A percentile compares a stretch with the other conserved stretches of the same genome.
Conservation (phyloP, 2,797 vertebrate species). For the Crenuchus spilurus region DNA sequence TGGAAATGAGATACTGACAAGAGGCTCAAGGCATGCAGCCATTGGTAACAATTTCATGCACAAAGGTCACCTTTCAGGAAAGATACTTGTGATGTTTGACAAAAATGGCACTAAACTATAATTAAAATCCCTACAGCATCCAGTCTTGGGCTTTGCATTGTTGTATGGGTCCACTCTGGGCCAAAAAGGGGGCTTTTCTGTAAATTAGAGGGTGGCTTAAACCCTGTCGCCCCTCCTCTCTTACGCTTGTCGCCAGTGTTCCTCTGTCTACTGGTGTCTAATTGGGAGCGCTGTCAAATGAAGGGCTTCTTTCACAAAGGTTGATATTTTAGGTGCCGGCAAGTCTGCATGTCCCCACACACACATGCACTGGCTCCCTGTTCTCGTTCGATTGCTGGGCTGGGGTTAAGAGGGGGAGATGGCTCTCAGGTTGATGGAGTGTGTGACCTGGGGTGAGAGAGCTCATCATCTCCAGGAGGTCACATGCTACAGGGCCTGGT, state of each 20-base stretch:
- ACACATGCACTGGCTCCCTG: slow-evolving; percentile 48
- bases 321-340: slow-evolving; percentile 82
- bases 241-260: slow-evolving; percentile 62
- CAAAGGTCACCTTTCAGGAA: slow-evolving; percentile 37
- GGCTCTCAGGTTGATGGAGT: slow-evolving; percentile 46
- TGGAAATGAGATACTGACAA: slow-evolving; percentile 37
- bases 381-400: slow-evolving; percentile 47
- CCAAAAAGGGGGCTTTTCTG: slow-evolving; percentile 65
- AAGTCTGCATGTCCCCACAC: slow-evolving; percentile 75
- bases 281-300: slow-evolving; percentile 78
- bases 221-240: slow-evolving; percentile 62
- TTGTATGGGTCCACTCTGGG: slow-evolving; percentile 32
- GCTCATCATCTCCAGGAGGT: slow-evolving; percentile 66
- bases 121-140: slow-evolving; percentile 19
- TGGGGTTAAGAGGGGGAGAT: slow-evolving; percentile 55
- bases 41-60: slow-evolving; percentile 11
- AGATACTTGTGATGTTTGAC: slow-evolving; percentile 58
- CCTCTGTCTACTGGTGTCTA: slow-evolving; percentile 68
- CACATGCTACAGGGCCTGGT: slow-evolving; percentile 63
- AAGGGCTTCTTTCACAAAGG: slow-evolving; percentile 79
- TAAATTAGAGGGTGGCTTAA: slow-evolving; percentile 64
- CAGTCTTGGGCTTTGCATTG: slow-evolving; percentile 18
- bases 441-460: slow-evolving; percentile 47
- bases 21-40: slow-evolving; percentile 12
- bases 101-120: slow-evolving; percentile 12